Conservation (phyloP, 1,140 invertebrate genomes). For the Lordiphosa collinella region DNA sequence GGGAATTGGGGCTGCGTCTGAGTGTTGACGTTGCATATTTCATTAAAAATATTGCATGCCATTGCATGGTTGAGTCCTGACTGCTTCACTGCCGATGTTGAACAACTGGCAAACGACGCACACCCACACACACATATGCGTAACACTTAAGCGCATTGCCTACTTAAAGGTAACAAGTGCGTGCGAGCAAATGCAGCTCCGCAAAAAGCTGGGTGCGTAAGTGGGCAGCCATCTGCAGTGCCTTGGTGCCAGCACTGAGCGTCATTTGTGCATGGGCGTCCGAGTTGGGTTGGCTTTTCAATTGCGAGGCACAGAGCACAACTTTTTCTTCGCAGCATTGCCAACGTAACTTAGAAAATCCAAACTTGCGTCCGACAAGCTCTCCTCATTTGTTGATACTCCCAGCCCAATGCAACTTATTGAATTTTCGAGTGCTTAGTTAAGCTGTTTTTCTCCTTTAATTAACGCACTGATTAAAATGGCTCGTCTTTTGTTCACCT, state of each 20-base stretch:
- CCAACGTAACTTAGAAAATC: slow-evolving; percentile 18
- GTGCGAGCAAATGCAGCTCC: slow-evolving; percentile 6
- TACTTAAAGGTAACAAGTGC: slow-evolving; percentile 35
- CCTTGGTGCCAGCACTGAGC: slow-evolving; percentile 14
- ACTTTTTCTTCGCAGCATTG: slow-evolving; percentile 30
- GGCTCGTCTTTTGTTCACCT: slow-evolving; percentile 31
- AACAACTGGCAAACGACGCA: slow-evolving; percentile 44
- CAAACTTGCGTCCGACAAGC: slow-evolving; percentile 37
- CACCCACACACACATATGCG: slow-evolving; percentile 42
- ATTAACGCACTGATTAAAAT: slow-evolving; percentile 49
- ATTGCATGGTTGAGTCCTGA: slow-evolving; percentile 21
- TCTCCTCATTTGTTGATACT: slow-evolving; percentile 16
- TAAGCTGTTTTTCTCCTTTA: slow-evolving; percentile 52
- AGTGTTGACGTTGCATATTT: slow-evolving; percentile 59
- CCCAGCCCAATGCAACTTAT: slow-evolving; percentile 59
- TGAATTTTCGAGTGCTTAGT: slow-evolving; percentile 56
- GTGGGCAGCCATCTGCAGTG: slow-evolving; percentile 36
- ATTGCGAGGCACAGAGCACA: slow-evolving; percentile 40
- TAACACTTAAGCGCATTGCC: slow-evolving; percentile 54
- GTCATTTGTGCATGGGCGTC: slow-evolving; percentile 63
- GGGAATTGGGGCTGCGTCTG: slow-evolving; percentile 22
- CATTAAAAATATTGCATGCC: slow-evolving; percentile 71
- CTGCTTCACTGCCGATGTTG: slow-evolving; percentile 29
- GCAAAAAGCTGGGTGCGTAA: slow-evolving; percentile 28
- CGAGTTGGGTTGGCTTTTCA: slow-evolving; percentile 36